Percentiles rank a stretch among this genome's conserved stretches.
phyloP scores from a whole-genome alignment of 2,113 vertebrate species.

The Xenopus laevis region DNA sequence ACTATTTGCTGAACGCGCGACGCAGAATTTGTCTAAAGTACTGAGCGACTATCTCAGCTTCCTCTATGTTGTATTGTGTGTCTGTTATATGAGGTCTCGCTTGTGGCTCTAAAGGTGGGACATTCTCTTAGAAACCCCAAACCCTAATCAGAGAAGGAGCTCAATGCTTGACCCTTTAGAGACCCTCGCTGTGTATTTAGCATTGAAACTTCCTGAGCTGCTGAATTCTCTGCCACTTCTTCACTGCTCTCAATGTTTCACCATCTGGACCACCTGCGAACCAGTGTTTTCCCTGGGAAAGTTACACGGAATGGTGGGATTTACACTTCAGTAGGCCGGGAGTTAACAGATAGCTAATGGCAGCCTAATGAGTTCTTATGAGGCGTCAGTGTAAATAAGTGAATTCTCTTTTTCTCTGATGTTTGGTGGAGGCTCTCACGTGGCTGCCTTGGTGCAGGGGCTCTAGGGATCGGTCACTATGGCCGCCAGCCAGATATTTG shows the following conservation, averaged over 20 bases:
- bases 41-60: too few relatives aligned
- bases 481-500: too few relatives aligned
- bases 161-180: neutral
- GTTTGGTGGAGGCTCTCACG: too few relatives aligned
- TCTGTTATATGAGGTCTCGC: too few relatives aligned
- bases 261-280: constrained; percentile 77
- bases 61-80: too few relatives aligned
- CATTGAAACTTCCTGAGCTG: constrained; percentile 51
- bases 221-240: constrained; percentile 54
- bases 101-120: neutral
- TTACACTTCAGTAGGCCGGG: constrained; percentile 64
- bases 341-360: constrained; percentile 68
- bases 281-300: constrained; percentile 63
- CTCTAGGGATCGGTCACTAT: too few relatives aligned
- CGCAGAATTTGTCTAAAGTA: too few relatives aligned
- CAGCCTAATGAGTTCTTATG: constrained; percentile 63
- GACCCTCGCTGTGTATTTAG: neutral
- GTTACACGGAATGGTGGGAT: constrained; percentile 62
- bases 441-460: too few relatives aligned
- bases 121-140: neutral
- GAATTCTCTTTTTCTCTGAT: too few relatives aligned
- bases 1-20: too few relatives aligned
- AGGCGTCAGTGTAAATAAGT: neutral
- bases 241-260: constrained; percentile 58
- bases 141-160: too few relatives aligned